Evolutionary conservation across 2,113 vertebrate genomes (phyloP), one percentile per base, ranked within the genome.

Genomic region (Corydoras sp.): DNA sequence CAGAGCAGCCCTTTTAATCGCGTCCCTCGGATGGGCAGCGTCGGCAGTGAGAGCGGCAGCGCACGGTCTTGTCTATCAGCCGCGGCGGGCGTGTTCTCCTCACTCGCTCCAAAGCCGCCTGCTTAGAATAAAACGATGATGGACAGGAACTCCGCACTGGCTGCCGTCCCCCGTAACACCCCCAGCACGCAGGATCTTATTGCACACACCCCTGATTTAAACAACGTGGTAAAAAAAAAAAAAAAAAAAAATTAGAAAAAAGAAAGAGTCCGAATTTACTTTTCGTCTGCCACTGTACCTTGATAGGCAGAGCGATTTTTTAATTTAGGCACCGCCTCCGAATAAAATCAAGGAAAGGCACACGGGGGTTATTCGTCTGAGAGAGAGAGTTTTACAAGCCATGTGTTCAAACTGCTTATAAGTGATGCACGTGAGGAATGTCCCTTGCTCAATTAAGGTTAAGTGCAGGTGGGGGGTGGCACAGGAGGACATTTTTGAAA

Each of bases 341-440:
- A 86, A 80, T 87, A 85, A 86, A 89, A 76, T 62, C 81, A 77
- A 74, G 85, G 80, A 72, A 79, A 81, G 71, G 77, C 51, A 62
- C 62, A 73, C 72, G 65, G 74, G 75, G 80, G 80, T 31, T 51
- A 51, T 60, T 50, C 35, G 93, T 53, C 2, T 53, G 49, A 51
- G 11, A 51, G 11, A 51, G 10, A 8, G 13, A 8, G 13, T 93
- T 95, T 90, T 94, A 93, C 94, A 92, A 95, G 94, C 94, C 94
- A 97, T 94, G 94, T 96, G 95, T 96, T 98, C 94, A 94, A 95
- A 94, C 92, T 96, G 94, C 93, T 94, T 94, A 96, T 98, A 92
- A 97, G 91, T 86, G 14, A 91, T 91, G 93, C 94, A 97, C 93
- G 94, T 96, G 94, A 97, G 92, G 91, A 92, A 92, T 93, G 92